phyloP scores from a whole-genome alignment of 1,140 invertebrate genomes.

The Penaeus indicus region DNA sequence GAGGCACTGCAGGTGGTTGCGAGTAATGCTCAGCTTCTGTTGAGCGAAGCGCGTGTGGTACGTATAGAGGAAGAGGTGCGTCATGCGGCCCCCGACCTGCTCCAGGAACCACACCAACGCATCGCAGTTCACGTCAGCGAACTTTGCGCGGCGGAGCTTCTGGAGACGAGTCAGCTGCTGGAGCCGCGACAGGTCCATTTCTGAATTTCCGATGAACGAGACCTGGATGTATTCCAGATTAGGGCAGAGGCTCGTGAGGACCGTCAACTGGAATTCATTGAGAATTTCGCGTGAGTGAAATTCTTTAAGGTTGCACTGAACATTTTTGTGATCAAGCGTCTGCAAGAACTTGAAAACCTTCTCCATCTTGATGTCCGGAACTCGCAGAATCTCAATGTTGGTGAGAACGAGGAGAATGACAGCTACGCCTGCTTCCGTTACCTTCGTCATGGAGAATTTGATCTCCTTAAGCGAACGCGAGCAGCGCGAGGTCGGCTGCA shows the following conservation, averaged over 20 bases:
- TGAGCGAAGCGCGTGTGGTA: slow-evolving; percentile 64
- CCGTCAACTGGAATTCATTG: slow-evolving; percentile 63
- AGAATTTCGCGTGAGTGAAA: slow-evolving; percentile 65
- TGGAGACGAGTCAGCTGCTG: slow-evolving; percentile 54
- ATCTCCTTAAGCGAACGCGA: slow-evolving; percentile 60
- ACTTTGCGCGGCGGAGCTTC: slow-evolving; percentile 57
- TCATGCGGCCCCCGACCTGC: slow-evolving; percentile 56
- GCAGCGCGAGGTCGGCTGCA: slow-evolving; percentile 55
- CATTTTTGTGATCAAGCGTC: slow-evolving; percentile 59
- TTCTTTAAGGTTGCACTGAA: slow-evolving; percentile 64
- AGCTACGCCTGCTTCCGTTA: slow-evolving; percentile 65
- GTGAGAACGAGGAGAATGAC: slow-evolving; percentile 64
- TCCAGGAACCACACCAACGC: slow-evolving; percentile 62
- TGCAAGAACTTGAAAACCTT: slow-evolving; percentile 64
- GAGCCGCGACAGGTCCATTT: slow-evolving; percentile 61
- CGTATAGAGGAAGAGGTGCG: slow-evolving; percentile 61
- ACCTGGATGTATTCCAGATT: slow-evolving; percentile 65
- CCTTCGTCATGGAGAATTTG: slow-evolving; percentile 65
- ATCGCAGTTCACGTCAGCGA: slow-evolving; percentile 64
- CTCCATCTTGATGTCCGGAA: slow-evolving; percentile 65
- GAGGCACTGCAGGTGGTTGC: slow-evolving; percentile 61
- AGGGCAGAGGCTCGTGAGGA: slow-evolving; percentile 61
- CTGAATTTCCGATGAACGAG: slow-evolving; percentile 60
- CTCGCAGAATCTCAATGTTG: slow-evolving; percentile 61
- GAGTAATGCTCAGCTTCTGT: slow-evolving; percentile 61